phyloP scores from a whole-genome alignment of 2,113 vertebrate species.

The Cheirogaleus medius region DNA sequence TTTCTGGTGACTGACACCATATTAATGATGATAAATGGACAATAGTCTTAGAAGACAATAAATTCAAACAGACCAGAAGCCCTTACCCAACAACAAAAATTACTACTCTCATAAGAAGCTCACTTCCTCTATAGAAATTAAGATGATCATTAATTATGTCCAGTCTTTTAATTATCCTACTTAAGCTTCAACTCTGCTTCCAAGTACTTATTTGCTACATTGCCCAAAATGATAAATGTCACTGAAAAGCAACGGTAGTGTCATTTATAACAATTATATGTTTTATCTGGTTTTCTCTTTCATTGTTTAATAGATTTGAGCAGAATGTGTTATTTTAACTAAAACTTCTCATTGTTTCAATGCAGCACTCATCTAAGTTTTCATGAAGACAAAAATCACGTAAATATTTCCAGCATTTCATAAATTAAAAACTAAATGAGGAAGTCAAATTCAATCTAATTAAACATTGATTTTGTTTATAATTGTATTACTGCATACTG shows the following conservation, averaged over 20 bases:
- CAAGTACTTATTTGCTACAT: not conserved
- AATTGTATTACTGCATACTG: not conserved
- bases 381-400: not conserved
- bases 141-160: not conserved
- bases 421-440: slow-evolving; percentile 7
- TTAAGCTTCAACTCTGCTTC: not conserved
- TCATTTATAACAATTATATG: not conserved
- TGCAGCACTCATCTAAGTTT: not conserved
- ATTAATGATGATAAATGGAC: not conserved
- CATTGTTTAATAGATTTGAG: not conserved
- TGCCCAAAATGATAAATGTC: slow-evolving; percentile 35
- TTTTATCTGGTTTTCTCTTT: not conserved
- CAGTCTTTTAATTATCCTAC: slow-evolving; percentile 14
- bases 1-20: not conserved
- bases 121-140: not conserved
- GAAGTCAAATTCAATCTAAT: slow-evolving; percentile 20
- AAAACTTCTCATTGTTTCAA: slow-evolving; percentile 9
- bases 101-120: not conserved
- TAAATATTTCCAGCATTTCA: not conserved
- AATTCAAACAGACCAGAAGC: not conserved
- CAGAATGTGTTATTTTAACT: not conserved
- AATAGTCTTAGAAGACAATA: not conserved
- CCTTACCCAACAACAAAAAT: not conserved
- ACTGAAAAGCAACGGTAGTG: not conserved
- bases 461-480: slow-evolving; percentile 31